A percentile compares a stretch with the other conserved stretches of the same genome.
Conservation (phyloP, 2,113 vertebrate species). For the Etheostoma spectabile region DNA sequence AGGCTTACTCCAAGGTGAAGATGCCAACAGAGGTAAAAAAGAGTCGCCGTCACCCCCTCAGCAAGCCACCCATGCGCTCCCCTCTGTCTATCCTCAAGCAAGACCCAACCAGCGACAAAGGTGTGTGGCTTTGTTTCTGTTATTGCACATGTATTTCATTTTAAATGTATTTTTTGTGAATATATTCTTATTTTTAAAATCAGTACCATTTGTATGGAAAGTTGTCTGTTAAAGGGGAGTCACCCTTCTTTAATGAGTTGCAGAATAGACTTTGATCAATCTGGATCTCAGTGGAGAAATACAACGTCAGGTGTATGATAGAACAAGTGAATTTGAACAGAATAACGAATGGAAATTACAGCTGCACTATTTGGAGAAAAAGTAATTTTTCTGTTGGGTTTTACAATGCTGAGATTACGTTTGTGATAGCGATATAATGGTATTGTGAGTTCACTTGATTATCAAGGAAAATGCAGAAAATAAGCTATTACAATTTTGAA, state of each 20-base stretch:
- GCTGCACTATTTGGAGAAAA: too few relatives aligned
- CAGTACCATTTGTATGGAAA: background rate
- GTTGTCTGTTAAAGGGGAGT: background rate
- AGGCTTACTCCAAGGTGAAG: conserved; percentile 90
- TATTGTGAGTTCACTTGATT: too few relatives aligned
- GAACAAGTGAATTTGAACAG: background rate
- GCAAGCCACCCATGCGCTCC: conserved; percentile 91
- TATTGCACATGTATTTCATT: background rate
- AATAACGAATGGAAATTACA: background rate
- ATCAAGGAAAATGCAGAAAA: too few relatives aligned
- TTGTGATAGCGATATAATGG: too few relatives aligned
- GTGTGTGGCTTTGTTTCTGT: conserved; percentile 73
- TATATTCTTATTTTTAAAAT: background rate
- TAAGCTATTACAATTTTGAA: too few relatives aligned
- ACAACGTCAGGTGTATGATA: background rate
- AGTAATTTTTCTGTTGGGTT: too few relatives aligned
- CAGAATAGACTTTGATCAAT: background rate
- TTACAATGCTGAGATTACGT: too few relatives aligned
- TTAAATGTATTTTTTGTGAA: background rate
- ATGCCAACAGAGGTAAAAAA: conserved; percentile 94
- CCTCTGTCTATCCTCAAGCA: conserved; percentile 94
- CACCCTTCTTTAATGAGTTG: background rate
- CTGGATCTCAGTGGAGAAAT: background rate
- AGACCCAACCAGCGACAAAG: conserved; percentile 91
- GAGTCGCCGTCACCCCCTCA: conserved; percentile 94